phyloP scores from a whole-genome alignment of 2,888 invertebrate genomes.

The Drosophila picticornis region DNA sequence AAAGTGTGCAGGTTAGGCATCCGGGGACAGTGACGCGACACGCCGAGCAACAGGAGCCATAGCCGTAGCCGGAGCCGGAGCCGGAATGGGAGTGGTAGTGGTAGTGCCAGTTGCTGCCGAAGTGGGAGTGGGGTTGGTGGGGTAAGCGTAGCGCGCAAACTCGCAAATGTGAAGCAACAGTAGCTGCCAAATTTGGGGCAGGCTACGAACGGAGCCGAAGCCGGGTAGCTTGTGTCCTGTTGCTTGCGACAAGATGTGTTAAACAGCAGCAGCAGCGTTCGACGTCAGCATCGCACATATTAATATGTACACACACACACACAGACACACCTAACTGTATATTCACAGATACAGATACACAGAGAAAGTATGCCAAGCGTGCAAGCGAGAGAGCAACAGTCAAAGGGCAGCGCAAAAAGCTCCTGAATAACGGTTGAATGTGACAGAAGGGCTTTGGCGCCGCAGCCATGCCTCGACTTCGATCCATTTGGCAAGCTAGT shows the following conservation, averaged over 20 bases:
- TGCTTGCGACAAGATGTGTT: slow-evolving; percentile 71
- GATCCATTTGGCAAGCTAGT: slow-evolving; percentile 2
- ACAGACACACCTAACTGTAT: neutral
- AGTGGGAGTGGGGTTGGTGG: neutral
- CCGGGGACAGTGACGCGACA: slow-evolving; percentile 37
- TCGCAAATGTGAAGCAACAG: slow-evolving; percentile 52
- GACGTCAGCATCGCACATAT: slow-evolving; percentile 69
- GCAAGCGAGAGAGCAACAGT: slow-evolving; percentile 53
- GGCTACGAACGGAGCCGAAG: slow-evolving; percentile 15
- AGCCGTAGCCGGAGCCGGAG: neutral
- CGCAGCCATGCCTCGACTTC: slow-evolving; percentile 13
- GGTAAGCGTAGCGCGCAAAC: slow-evolving; percentile 51
- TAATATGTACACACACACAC: neutral
- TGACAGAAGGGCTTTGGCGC: slow-evolving; percentile 25
- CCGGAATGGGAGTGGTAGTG: neutral
- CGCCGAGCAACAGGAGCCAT: slow-evolving; percentile 2
- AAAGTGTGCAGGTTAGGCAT: slow-evolving; percentile 70
- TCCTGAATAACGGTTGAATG: slow-evolving; percentile 45
- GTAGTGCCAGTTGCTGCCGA: neutral
- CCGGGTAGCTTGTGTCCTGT: slow-evolving; percentile 60
- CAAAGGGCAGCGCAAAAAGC: slow-evolving; percentile 66
- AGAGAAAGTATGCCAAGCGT: slow-evolving; percentile 23
- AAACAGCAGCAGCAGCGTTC: slow-evolving; percentile 37
- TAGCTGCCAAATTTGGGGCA: slow-evolving; percentile 63
- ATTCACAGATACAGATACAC: slow-evolving; percentile 15